Percentiles rank a stretch among this genome's conserved stretches.
These are phyloP conservation scores for Lasioglossum baleicum DNA, from an alignment of 1,140 invertebrate genomes.

Conservation along the genomic window DNA sequence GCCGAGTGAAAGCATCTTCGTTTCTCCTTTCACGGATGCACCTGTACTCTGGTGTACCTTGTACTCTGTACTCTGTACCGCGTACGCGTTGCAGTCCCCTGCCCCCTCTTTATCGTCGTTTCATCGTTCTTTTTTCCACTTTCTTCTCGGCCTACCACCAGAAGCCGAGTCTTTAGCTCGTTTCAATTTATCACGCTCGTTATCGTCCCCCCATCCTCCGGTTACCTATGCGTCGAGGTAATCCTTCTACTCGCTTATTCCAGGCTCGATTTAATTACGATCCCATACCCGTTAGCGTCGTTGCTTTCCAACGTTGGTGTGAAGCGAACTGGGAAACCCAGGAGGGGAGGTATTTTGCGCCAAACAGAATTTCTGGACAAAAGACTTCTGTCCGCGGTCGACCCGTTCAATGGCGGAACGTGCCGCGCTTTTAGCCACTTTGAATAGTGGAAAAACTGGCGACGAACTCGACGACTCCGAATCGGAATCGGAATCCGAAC, in stretches of 20 bases:
- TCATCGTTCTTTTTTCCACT: not conserved
- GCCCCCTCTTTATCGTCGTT: not conserved
- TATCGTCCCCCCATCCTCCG: slow-evolving; percentile 12
- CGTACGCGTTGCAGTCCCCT: not conserved
- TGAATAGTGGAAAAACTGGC: not conserved
- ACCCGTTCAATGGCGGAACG: not conserved
- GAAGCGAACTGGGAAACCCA: not conserved
- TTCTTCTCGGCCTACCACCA: no score
- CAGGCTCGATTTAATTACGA: not conserved
- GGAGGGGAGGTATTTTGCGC: not conserved
- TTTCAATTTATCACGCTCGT: slow-evolving; percentile 46
- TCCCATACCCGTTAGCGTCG: not conserved
- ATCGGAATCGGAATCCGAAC: no score
- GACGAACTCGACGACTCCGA: no score
- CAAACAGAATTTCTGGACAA: not conserved
- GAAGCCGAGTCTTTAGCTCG: not conserved
- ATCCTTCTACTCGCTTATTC: not conserved
- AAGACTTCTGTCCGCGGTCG: not conserved
- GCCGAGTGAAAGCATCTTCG: slow-evolving; percentile 21
- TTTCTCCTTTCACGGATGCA: not conserved
- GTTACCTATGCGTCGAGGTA: not conserved
- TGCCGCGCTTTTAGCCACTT: not conserved
- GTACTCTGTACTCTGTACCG: not conserved
- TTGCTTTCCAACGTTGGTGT: slow-evolving; percentile 18
- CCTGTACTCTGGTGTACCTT: not conserved